Evolutionary conservation across 2,797 vertebrate species (phyloP), one percentile per base, ranked within the genome.

Genomic region (Chanos chanos): DNA sequence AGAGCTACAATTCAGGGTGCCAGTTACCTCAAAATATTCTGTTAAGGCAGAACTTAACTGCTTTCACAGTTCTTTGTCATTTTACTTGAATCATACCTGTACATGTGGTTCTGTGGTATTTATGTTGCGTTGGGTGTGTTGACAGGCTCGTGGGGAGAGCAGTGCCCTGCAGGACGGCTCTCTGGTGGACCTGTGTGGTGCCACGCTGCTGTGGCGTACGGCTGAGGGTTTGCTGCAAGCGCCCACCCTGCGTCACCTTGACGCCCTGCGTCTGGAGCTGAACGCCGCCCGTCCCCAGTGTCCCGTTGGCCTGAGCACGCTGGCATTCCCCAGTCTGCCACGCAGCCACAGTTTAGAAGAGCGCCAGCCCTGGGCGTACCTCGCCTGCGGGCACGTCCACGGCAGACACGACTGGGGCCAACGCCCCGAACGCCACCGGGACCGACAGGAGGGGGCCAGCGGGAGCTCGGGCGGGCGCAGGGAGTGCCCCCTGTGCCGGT

Each of bases 391-490:
- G 36, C 95, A 98, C 0, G 95, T 97, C 30, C 94, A 98, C 0
- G 95, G 95, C 62, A 92, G 93, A 56, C 94, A 98, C 71, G 92
- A 97, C 84, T 98, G 95, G 95, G 95, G 95, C 58, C 94, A 96
- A 60, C 87, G 94, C 21, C 92, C 92, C 0, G 92, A 95, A 76
- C 79, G 88, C 0, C 88, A 56, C 44, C 52, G 73, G 0, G 70
- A 72, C 75, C 68, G 2, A 16, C 74, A 15, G 82, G 84, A 34
- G 62, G 70, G 64, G 1, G 57, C 74, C 0, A 80, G 82, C 6
- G 79, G 77, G 10, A 71, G 81, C 34, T 83, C 90, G 1, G 89
- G 89, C 0, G 55, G 63, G 19, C 92, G 92, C n/a, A 74, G 94
- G 4, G 95, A 98, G 64, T 98, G 95, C 53, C 95, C 95, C 3